phyloP scores from a whole-genome alignment of 2,113 vertebrate species.

The Andinoacara biseriatus region DNA sequence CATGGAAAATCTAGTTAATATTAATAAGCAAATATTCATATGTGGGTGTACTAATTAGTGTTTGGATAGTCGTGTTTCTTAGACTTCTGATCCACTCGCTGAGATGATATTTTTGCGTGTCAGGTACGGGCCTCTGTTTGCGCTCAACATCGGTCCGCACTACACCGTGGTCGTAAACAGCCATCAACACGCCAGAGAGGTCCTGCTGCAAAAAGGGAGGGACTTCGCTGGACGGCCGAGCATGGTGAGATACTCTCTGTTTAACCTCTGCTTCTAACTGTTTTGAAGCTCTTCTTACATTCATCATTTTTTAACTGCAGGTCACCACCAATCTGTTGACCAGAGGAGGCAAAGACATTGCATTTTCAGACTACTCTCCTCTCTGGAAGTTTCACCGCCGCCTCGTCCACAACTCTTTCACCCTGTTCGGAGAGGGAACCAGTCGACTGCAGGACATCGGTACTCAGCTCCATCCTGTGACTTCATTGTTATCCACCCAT shows the following conservation, averaged over 20 bases:
- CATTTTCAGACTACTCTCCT: slow-evolving; percentile 77
- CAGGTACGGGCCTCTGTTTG: slow-evolving; percentile 73
- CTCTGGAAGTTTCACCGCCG: slow-evolving; percentile 80
- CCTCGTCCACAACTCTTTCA: slow-evolving; percentile 79
- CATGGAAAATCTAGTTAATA: neutral
- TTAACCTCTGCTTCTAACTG: neutral
- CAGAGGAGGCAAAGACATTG: slow-evolving; percentile 81
- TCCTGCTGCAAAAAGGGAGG: slow-evolving; percentile 74
- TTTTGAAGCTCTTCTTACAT: neutral
- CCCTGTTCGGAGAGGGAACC: slow-evolving; percentile 78
- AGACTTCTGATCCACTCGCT: neutral
- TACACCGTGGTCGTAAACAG: slow-evolving; percentile 76
- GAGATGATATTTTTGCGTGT: neutral
- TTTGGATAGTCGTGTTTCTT: neutral
- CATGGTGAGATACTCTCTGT: slow-evolving; percentile 74
- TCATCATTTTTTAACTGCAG: slow-evolving; percentile 17
- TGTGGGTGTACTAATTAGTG: neutral
- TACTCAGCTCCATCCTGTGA: slow-evolving; percentile 23
- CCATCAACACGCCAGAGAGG: slow-evolving; percentile 72
- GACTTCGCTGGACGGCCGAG: slow-evolving; percentile 80
- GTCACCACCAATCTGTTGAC: slow-evolving; percentile 81
- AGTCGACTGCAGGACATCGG: slow-evolving; percentile 79
- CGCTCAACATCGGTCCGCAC: slow-evolving; percentile 75
- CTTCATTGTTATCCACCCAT: neutral
- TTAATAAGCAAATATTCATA: neutral